phyloP scores from a whole-genome alignment of 2,888 invertebrate species.

The Oscheius sp. region DNA sequence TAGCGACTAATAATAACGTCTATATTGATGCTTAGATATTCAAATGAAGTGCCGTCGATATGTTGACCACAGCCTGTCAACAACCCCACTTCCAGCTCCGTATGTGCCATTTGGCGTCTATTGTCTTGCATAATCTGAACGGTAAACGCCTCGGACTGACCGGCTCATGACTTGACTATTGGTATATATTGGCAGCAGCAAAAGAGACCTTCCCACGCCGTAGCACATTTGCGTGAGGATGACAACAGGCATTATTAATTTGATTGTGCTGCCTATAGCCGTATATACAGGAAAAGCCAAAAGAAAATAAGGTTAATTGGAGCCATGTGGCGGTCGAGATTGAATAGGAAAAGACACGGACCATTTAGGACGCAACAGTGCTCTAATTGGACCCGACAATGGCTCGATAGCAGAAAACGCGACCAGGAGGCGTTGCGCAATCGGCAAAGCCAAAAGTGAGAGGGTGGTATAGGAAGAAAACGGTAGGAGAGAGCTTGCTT shows the following conservation, averaged over 20 bases:
- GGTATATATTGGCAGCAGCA: too few species aligned
- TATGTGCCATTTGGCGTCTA: slow-evolving; percentile 28
- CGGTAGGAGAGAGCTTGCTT: too few species aligned
- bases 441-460: background rate
- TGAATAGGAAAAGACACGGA: slow-evolving; percentile 22
- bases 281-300: too few species aligned
- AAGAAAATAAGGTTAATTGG: background rate
- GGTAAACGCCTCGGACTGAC: slow-evolving; percentile 20
- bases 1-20: too few species aligned
- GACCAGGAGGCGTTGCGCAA: slow-evolving; percentile 27
- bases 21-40: slow-evolving; percentile 18
- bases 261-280: too few species aligned
- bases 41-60: slow-evolving; percentile 16
- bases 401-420: slow-evolving; percentile 27
- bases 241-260: background rate
- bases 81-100: slow-evolving; percentile 16
- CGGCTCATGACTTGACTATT: background rate
- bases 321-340: slow-evolving; percentile 22
- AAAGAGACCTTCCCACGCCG: background rate
- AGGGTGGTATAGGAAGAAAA: background rate
- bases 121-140: slow-evolving; percentile 30
- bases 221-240: background rate
- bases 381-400: slow-evolving; percentile 21
- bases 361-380: slow-evolving; percentile 28
- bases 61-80: slow-evolving; percentile 18